These are phyloP conservation scores for Dascyllus trimaculatus DNA, from an alignment of 2,113 vertebrate species.

Conservation along the genomic window DNA sequence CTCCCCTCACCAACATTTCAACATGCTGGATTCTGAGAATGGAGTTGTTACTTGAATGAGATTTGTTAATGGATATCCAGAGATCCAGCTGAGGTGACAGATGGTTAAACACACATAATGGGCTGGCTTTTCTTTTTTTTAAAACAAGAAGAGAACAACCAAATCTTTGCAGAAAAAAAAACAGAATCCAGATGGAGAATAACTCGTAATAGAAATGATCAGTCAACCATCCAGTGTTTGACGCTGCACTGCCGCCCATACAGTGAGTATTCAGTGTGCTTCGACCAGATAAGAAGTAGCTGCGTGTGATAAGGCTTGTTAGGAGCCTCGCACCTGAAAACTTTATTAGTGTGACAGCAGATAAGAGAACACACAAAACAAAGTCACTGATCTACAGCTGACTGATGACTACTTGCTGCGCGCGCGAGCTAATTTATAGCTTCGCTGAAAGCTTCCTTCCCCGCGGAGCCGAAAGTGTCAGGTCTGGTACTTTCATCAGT, in stretches of 20 bases:
- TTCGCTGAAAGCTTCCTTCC: conserved; percentile 29
- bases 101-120: not conserved
- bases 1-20: not conserved
- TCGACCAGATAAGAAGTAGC: not conserved
- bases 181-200: not conserved
- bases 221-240: not conserved
- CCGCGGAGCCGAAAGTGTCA: conserved; percentile 32
- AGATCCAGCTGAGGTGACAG: not conserved
- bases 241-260: not conserved
- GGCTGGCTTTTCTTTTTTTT: not conserved
- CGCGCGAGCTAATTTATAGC: conserved; percentile 30
- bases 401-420: conserved; percentile 15
- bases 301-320: conserved; percentile 19
- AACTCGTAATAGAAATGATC: not conserved
- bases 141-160: not conserved
- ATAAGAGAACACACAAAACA: not conserved
- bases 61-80: not conserved
- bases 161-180: not conserved
- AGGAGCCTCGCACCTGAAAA: conserved; percentile 4
- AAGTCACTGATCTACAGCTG: conserved; percentile 15
- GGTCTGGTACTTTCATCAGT: conserved; percentile 41
- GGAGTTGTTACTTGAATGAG: not conserved
- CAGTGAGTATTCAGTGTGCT: not conserved
- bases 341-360: not conserved
- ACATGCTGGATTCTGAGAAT: not conserved